These are phyloP conservation scores for Diploptera punctata DNA, from an alignment of 2,888 invertebrate genomes.

Conservation along the genomic window DNA sequence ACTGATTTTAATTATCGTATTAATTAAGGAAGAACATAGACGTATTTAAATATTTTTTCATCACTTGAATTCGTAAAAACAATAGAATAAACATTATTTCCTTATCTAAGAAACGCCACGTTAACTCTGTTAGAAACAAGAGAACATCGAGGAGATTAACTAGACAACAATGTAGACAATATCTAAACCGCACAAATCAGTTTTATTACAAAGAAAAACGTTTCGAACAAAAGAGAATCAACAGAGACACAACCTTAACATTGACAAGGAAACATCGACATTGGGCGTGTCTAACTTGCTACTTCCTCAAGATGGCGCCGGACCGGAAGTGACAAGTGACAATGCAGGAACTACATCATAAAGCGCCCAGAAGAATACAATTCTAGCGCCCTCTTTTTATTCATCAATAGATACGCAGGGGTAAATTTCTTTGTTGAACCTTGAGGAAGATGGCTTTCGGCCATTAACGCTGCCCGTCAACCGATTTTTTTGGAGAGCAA, in stretches of 20 bases:
- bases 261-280: background rate
- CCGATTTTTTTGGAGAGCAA: too few species aligned
- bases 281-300: background rate
- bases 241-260: background rate
- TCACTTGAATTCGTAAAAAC: too few species aligned
- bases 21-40: too few species aligned
- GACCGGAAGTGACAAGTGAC: conserved; percentile 20
- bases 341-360: conserved; percentile 14
- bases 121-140: too few species aligned
- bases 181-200: too few species aligned
- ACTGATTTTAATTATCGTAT: too few species aligned
- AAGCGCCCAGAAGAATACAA: background rate
- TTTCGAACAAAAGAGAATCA: background rate
- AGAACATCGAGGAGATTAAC: too few species aligned
- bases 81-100: too few species aligned
- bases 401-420: background rate
- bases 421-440: background rate
- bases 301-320: conserved; percentile 4
- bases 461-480: background rate
- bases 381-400: background rate
- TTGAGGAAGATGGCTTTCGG: background rate
- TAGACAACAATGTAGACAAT: too few species aligned
- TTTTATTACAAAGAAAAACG: too few species aligned
- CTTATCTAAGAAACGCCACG: too few species aligned
- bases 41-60: too few species aligned